These are phyloP conservation scores for Pyralis farinalis DNA, from an alignment of 2,888 invertebrate species.

Conservation along the genomic window DNA sequence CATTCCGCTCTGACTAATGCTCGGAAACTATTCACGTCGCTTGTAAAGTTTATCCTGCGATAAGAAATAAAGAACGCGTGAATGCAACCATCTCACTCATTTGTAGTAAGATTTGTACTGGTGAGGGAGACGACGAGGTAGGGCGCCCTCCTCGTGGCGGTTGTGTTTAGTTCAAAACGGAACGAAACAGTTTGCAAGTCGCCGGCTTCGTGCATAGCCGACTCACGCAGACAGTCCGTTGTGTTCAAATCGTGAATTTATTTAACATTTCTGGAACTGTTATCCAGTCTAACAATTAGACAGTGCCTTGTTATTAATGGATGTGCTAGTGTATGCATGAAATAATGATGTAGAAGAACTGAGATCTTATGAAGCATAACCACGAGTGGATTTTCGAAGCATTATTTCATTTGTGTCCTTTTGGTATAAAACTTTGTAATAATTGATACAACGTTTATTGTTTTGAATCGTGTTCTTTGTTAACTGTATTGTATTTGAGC, in stretches of 20 bases:
- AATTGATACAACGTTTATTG: slow-evolving; percentile 45
- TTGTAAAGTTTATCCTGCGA: slow-evolving; percentile 72
- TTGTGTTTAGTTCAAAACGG: slow-evolving; percentile 67
- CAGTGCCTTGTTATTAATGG: slow-evolving; percentile 73
- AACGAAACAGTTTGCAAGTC: slow-evolving; percentile 77
- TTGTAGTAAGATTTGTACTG: slow-evolving; percentile 35
- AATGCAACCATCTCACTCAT: slow-evolving; percentile 52
- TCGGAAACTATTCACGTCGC: slow-evolving; percentile 70
- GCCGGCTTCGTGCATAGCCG: slow-evolving; percentile 74
- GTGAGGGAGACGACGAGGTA: slow-evolving; percentile 71
- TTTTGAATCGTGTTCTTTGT: slow-evolving; percentile 52
- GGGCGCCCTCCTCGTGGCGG: slow-evolving; percentile 71
- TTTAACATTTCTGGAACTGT: slow-evolving; percentile 52
- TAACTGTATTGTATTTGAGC: slow-evolving; percentile 53
- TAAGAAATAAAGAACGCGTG: slow-evolving; percentile 56
- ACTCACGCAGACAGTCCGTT: slow-evolving; percentile 64
- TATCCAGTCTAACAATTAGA: slow-evolving; percentile 51
- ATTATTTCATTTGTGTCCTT: slow-evolving; percentile 70
- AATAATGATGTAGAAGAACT: slow-evolving; percentile 49
- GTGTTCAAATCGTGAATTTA: slow-evolving; percentile 65
- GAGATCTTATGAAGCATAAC: slow-evolving; percentile 49
- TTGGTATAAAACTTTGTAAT: slow-evolving; percentile 65
- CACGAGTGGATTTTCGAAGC: slow-evolving; percentile 54
- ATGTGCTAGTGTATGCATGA: slow-evolving; percentile 75
- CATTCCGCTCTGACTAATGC: slow-evolving; percentile 69